phyloP scores from a whole-genome alignment of 2,113 vertebrate genomes.

The Tyrannus savana region DNA sequence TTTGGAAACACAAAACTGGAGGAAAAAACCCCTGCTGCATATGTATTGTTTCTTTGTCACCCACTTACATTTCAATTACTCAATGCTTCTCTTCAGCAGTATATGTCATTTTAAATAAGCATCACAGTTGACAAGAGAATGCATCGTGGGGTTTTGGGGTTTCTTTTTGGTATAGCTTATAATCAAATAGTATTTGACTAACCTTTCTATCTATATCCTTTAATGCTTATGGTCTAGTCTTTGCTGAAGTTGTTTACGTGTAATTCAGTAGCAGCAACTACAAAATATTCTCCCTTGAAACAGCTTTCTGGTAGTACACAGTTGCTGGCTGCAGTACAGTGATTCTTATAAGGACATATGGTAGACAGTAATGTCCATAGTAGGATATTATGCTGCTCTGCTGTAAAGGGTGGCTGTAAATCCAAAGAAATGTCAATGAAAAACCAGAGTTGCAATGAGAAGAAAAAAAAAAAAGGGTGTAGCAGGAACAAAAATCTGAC shows the following conservation, averaged over 20 bases:
- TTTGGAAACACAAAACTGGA: background rate
- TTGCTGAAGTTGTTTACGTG: background rate
- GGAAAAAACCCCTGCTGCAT: background rate
- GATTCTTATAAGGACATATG: background rate
- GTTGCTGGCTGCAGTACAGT: background rate
- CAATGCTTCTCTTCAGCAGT: background rate
- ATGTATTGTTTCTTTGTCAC: constrained; percentile 6
- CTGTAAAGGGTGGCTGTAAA: background rate
- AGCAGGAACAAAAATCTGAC: background rate
- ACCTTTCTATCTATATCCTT: background rate
- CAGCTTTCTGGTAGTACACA: background rate
- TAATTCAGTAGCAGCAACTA: background rate
- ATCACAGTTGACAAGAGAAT: background rate
- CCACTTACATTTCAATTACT: background rate
- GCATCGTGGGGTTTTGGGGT: background rate
- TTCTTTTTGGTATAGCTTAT: background rate
- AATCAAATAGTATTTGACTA: background rate
- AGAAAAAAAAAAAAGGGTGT: background rate
- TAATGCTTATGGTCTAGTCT: background rate
- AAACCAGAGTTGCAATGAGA: background rate
- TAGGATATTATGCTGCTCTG: background rate
- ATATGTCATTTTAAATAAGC: background rate
- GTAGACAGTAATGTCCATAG: background rate
- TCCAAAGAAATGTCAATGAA: background rate
- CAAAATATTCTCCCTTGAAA: background rate